Evolutionary conservation across 1,140 invertebrate species (phyloP), one percentile per base, ranked within the genome.

Genomic region (Nasonia giraulti): DNA sequence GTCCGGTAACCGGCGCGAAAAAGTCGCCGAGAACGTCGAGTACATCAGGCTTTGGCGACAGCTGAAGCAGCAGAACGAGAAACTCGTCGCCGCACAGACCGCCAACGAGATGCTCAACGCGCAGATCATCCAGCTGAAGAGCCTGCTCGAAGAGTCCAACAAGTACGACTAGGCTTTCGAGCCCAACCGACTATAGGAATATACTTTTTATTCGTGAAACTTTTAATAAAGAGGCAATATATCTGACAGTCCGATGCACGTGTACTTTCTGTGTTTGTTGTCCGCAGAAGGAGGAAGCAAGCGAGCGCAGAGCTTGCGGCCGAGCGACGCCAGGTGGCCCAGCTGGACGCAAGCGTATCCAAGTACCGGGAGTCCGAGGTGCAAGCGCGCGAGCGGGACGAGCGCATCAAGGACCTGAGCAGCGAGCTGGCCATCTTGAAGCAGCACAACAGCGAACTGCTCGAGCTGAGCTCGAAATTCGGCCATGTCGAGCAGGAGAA

Each of bases 11-110:
- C 90, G 90, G 10, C 89, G 89, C 23, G 90, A 91, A 82, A 93
- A 92, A 83, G 88, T 91, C 0, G 89, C 89, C 0, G 92, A 93
- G 37, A 93, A 93, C 83, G 88, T 93, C 8, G 91, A 92, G 40
- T 91, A 91, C 62, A 93, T 93, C 83, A 88, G 88, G 33, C 77
- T 92, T 20, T 92, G 90, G 91, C 88, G 91, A 27, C 89, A 93
- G 85, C 87, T 93, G 87, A 91, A 92, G 73, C 90, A 90, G 55
- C 80, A 90, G 37, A 90, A 89, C 71, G 92, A 92, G 82, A 90
- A 93, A 87, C 83, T 92, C 62, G 78, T 83, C 27, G 84, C 84
- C 11, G 69, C 85, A 0, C 86, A 91, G 85, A 84, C 81, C 7
- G 86, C 79, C 6, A 93, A 93, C 77, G 85, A 89, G 55, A 84